phyloP scores from a whole-genome alignment of 2,797 vertebrate genomes.

The Eidolon dupreanum region DNA sequence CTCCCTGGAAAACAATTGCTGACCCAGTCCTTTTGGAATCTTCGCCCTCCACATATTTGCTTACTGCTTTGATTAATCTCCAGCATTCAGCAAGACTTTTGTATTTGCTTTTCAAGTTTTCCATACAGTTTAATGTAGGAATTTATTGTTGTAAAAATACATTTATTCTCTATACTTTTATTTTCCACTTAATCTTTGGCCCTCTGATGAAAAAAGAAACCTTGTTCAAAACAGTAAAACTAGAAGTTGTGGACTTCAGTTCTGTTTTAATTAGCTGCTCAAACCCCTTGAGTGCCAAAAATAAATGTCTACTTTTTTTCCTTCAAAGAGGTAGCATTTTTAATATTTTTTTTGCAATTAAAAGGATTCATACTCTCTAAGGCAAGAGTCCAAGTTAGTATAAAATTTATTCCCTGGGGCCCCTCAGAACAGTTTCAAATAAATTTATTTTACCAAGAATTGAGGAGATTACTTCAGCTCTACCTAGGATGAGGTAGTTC shows the following conservation, averaged over 20 bases:
- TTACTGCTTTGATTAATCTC: background rate
- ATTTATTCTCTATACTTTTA: background rate
- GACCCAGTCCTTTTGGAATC: background rate
- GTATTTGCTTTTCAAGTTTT: background rate
- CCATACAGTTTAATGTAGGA: background rate
- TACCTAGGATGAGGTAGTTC: background rate
- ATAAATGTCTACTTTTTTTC: background rate
- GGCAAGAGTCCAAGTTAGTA: background rate
- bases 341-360: background rate
- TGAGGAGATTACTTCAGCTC: background rate
- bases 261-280: constrained; percentile 3
- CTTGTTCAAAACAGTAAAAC: constrained; percentile 27
- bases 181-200: background rate
- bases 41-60: background rate
- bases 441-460: background rate
- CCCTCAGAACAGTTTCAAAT: background rate
- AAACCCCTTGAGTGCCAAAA: background rate
- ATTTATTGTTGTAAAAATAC: background rate
- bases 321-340: background rate
- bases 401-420: background rate
- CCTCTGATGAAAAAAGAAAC: background rate
- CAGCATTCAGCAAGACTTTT: background rate
- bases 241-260: background rate
- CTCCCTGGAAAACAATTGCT: background rate
- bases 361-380: background rate